These are phyloP conservation scores for Xerus rutilus DNA, from an alignment of 2,797 vertebrate species.

Conservation along the genomic window DNA sequence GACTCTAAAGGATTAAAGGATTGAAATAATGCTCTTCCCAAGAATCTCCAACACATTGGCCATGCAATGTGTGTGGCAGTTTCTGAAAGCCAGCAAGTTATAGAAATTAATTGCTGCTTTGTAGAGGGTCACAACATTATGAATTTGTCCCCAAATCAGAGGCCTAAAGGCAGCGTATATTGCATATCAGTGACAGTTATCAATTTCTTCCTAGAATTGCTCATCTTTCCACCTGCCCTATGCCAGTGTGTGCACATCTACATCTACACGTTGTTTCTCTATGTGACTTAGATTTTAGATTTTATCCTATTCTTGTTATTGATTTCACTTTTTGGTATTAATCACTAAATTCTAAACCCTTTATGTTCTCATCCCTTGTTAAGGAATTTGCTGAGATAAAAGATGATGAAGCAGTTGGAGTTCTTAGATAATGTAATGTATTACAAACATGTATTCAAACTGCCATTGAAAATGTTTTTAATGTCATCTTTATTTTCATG, in stretches of 20 bases:
- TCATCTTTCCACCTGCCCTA: not conserved
- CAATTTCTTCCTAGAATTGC: not conserved
- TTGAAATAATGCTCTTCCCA: conserved; percentile 35
- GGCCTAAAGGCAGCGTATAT: not conserved
- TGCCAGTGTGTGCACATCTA: rapidly evolving
- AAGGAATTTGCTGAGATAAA: conserved; percentile 29
- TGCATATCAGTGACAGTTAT: not conserved
- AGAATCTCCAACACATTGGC: conserved; percentile 1
- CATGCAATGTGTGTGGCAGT: not conserved
- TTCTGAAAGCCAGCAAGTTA: not conserved
- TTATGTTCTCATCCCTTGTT: not conserved
- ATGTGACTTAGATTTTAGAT: not conserved
- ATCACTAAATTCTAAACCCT: not conserved
- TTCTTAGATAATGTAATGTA: not conserved
- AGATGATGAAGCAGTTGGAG: not conserved
- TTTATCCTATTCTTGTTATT: not conserved
- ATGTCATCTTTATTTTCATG: conserved; percentile 13
- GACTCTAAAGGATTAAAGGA: not conserved
- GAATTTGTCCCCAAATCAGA: not conserved
- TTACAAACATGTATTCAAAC: not conserved
- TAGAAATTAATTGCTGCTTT: not conserved
- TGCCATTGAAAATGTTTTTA: not conserved
- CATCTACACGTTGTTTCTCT: not conserved
- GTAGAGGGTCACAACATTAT: not conserved
- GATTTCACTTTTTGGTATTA: conserved; percentile 2